Evolutionary conservation across 2,888 invertebrate genomes (phyloP), one percentile per base, ranked within the genome.

Genomic region (Sinopyrophorus schimmeli): DNA sequence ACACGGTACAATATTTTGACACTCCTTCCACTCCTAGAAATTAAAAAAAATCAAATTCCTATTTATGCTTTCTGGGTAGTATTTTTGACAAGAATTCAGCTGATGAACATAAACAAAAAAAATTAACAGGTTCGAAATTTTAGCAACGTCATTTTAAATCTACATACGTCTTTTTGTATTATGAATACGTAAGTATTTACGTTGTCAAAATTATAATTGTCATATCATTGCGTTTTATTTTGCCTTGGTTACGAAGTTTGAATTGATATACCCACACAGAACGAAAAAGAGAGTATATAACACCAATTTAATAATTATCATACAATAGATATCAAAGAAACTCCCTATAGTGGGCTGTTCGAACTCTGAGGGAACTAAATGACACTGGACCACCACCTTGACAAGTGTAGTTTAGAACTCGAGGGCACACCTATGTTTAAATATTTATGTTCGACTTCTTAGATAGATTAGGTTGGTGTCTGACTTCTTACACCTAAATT

Each of bases 311-410:
- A 41, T 42, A 46, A 53, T 53, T 53, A 53, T 48, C 53, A 53
- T 53, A 53, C 53, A 53, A 53, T 53, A 26, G 40, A 41, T 48
- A 47, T 48, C 28, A 34, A 44, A 31, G 50, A 42, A 35, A 47
- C 32, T 38, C 44, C 40, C 38, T 20, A 32, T 39, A 32, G 54
- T 53, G 53, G 54, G 58, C 32, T 42, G 56, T 42, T 49, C 44
- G 48, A 52, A 48, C 41, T 53, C 50, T 43, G 55, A 52, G 57
- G 57, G 57, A 57, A 57, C 53, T 20, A 49, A 53, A 55, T 54
- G 54, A 57, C 59, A 56, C 38, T 27, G 53, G 55, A 54, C 55
- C 54, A 44, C 59, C 52, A 54, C 47, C 57, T 52, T 54, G 53
- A 54, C 57, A 59, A 59, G 54, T 53, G 51, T 47, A 35, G 50